A percentile compares a stretch with the other conserved stretches of the same genome.
Conservation (phyloP, 1,140 invertebrate species). For the Eurosta solidaginis region DNA sequence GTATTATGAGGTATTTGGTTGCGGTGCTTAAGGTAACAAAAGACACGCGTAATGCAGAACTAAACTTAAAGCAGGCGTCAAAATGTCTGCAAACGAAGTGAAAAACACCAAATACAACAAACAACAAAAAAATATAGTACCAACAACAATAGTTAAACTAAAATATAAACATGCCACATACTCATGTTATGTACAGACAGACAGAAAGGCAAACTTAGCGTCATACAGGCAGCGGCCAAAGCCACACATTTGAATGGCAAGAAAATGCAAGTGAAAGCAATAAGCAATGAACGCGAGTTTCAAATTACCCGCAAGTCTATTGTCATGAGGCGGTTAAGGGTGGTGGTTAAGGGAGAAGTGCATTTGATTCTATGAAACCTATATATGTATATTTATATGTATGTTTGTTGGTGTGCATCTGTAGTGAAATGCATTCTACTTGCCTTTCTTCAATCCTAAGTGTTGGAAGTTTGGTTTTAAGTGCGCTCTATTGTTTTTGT, state of each 20-base stretch:
- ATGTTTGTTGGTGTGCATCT: too few species aligned
- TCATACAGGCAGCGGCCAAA: neutral
- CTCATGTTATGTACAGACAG: neutral
- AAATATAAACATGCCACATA: neutral
- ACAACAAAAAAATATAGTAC: neutral
- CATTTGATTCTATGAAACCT: neutral
- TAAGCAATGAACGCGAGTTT: neutral
- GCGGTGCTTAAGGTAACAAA: constrained; percentile 26
- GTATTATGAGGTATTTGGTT: constrained; percentile 23
- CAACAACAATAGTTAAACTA: neutral
- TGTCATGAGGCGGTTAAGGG: neutral
- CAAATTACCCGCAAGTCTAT: neutral
- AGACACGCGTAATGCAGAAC: constrained; percentile 15
- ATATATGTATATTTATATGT: too few species aligned
- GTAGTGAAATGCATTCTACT: too few species aligned
- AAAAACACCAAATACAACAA: constrained; percentile 32
- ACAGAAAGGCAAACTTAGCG: too few species aligned
- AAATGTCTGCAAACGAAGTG: constrained; percentile 52
- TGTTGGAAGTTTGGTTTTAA: constrained; percentile 48
- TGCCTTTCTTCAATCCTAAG: too few species aligned
- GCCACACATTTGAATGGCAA: constrained; percentile 14
- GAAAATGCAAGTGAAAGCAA: neutral
- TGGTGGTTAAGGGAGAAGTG: neutral
- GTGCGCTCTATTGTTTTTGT: constrained; percentile 28
- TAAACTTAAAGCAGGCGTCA: constrained; percentile 53